A percentile compares a stretch with the other conserved stretches of the same genome.
These are phyloP conservation scores for Drosophila colorata DNA, from an alignment of 2,888 invertebrate genomes.

Conservation along the genomic window DNA sequence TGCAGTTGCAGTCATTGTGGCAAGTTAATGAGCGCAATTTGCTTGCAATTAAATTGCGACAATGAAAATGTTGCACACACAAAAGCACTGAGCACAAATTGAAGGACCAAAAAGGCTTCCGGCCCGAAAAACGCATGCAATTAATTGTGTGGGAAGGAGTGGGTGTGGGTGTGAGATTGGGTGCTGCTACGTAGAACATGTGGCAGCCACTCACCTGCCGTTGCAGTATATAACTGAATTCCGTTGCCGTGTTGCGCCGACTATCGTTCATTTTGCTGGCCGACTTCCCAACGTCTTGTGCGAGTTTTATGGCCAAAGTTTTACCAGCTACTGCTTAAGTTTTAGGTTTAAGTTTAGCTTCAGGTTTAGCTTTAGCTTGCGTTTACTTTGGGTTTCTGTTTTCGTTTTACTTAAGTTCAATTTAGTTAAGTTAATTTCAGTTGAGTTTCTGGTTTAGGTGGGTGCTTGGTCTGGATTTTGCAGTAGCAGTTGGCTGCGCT, in stretches of 20 bases:
- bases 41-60: slow-evolving; percentile 67
- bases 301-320: slow-evolving; percentile 53
- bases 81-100: slow-evolving; percentile 10
- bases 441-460: slow-evolving; percentile 44
- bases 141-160: slow-evolving; percentile 34
- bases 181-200: slow-evolving; percentile 7
- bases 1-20: slow-evolving; percentile 29
- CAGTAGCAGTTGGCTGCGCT: slow-evolving; percentile 30
- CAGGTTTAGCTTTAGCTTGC: slow-evolving; percentile 15
- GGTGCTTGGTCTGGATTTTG: slow-evolving; percentile 36
- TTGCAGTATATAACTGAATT: slow-evolving; percentile 85
- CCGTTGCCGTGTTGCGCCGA: slow-evolving; percentile 84
- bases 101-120: slow-evolving; percentile 22
- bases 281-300: slow-evolving; percentile 36
- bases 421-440: slow-evolving; percentile 9
- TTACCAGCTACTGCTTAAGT: slow-evolving; percentile 39
- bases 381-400: slow-evolving; percentile 37
- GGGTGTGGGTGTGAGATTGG: not conserved
- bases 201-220: slow-evolving; percentile 81
- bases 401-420: slow-evolving; percentile 27
- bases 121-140: slow-evolving; percentile 50
- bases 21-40: slow-evolving; percentile 65
- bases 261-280: slow-evolving; percentile 81
- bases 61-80: slow-evolving; percentile 35
- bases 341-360: slow-evolving; percentile 21